These are phyloP conservation scores for Lottia scabra DNA, from an alignment of 2,888 invertebrate genomes.

Conservation along the genomic window DNA sequence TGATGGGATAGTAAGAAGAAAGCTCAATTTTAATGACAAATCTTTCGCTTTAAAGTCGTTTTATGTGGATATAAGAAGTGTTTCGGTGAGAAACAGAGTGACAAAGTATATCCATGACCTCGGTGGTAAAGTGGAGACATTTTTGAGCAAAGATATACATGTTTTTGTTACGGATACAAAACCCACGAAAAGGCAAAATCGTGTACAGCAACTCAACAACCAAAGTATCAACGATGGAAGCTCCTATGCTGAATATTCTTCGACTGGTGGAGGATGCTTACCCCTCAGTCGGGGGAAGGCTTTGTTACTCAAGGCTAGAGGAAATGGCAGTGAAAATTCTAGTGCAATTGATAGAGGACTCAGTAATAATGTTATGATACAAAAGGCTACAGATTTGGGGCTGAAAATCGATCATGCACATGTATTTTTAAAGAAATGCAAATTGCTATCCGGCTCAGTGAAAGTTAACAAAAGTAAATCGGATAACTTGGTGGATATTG, in stretches of 20 bases:
- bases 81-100: constrained; percentile 15
- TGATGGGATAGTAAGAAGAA: constrained; percentile 12
- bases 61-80: constrained; percentile 22
- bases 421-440: constrained; percentile 14
- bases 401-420: constrained; percentile 15
- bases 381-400: constrained; percentile 17
- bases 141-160: constrained; percentile 21
- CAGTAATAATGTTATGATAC: constrained; percentile 7
- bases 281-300: constrained; percentile 17
- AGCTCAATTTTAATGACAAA: constrained; percentile 9
- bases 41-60: constrained; percentile 22
- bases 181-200: constrained; percentile 4
- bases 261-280: background rate
- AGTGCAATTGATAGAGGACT: background rate
- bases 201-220: background rate
- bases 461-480: background rate
- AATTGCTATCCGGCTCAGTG: constrained; percentile 8
- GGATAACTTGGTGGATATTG: constrained; percentile 3
- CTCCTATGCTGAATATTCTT: background rate
- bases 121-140: constrained; percentile 21
- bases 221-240: background rate
- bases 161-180: constrained; percentile 18
- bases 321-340: constrained; percentile 13
- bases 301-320: constrained; percentile 19
- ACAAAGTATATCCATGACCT: constrained; percentile 10